Evolutionary conservation across 2,888 invertebrate genomes (phyloP).

Genomic region (Tenthredo distinguenda): DNA sequence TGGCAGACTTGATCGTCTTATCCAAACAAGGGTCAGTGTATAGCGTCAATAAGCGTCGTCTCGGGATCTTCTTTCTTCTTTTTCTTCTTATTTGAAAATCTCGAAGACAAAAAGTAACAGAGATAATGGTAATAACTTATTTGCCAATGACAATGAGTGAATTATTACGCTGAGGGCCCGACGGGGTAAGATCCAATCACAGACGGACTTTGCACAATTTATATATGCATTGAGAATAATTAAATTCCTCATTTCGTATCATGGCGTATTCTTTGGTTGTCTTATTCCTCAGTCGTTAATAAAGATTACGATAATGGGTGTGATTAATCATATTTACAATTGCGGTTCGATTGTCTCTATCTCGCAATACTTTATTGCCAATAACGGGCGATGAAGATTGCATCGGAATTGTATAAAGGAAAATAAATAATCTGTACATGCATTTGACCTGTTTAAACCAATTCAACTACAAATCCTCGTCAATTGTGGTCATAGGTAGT

Average conservation of each 20-base stretch:
- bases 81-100: neutral
- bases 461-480: conserved; percentile 26
- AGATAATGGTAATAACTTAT: conserved; percentile 31
- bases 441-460: neutral
- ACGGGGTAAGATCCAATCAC: conserved; percentile 44
- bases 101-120: neutral
- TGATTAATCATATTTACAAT: neutral
- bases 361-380: neutral
- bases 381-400: neutral
- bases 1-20: conserved; percentile 12
- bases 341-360: neutral
- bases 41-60: conserved; percentile 34
- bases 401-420: neutral
- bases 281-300: neutral
- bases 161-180: conserved; percentile 34
- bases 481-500: conserved; percentile 83
- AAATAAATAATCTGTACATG: neutral
- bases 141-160: conserved; percentile 38
- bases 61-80: neutral
- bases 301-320: neutral
- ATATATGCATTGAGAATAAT: conserved; percentile 40
- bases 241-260: neutral
- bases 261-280: neutral
- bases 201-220: conserved; percentile 44
- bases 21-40: conserved; percentile 7